Evolutionary conservation across 2,797 vertebrate genomes (phyloP).

Genomic region (Heliangelus exortis): DNA sequence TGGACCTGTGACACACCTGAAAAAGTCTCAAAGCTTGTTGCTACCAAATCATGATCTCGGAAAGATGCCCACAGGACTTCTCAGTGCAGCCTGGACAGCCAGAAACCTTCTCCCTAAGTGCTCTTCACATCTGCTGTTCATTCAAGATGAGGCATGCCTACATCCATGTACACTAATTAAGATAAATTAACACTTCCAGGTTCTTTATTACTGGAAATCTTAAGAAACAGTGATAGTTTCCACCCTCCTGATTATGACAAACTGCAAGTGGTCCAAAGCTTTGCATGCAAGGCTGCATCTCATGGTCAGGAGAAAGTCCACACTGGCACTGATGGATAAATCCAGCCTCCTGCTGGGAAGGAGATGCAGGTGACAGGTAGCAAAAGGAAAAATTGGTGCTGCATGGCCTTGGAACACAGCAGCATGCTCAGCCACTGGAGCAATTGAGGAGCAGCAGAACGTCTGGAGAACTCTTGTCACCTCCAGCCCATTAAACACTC

Average conservation of each 20-base stretch:
- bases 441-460: background rate
- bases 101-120: background rate
- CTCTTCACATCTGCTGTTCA: background rate
- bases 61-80: background rate
- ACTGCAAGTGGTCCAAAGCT: rapidly evolving
- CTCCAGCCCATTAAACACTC: background rate
- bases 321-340: background rate
- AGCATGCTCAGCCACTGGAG: background rate
- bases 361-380: background rate
- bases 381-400: background rate
- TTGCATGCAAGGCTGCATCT: background rate
- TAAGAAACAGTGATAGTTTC: background rate
- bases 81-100: background rate
- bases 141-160: background rate
- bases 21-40: background rate
- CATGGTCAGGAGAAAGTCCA: background rate
- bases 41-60: background rate
- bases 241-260: background rate
- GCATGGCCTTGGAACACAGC: background rate
- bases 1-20: background rate
- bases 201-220: background rate
- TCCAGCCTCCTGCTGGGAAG: background rate
- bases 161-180: background rate
- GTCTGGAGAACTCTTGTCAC: background rate
- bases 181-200: background rate